A percentile compares a stretch with the other conserved stretches of the same genome.
Conservation (phyloP, 2,797 vertebrate species). For the Serranus cabrilla region DNA sequence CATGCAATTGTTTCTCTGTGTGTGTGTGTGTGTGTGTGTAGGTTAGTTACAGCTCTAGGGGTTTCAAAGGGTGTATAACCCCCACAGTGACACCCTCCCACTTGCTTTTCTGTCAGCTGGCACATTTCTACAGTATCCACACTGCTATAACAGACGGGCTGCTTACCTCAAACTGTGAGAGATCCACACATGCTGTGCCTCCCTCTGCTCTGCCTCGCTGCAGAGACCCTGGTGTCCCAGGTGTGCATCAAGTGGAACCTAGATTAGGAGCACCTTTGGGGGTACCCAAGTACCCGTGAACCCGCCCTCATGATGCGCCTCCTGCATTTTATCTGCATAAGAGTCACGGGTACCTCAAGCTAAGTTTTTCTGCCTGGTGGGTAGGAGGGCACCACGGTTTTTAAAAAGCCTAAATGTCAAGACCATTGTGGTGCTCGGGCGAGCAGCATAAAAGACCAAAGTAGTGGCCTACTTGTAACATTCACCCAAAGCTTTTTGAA, state of each 20-base stretch:
- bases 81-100: conserved; percentile 53
- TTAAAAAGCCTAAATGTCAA: conserved; percentile 39
- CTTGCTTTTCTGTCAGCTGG: conserved; percentile 54
- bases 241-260: conserved; percentile 48
- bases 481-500: conserved; percentile 32
- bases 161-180: conserved; percentile 61
- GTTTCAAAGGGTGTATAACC: conserved; percentile 56
- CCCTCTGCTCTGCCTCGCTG: conserved; percentile 46
- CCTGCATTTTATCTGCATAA: conserved; percentile 53
- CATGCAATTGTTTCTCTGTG: conserved; percentile 35
- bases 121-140: conserved; percentile 49
- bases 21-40: conserved; percentile 24
- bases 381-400: neutral
- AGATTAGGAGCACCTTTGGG: conserved; percentile 43
- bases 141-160: conserved; percentile 53
- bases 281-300: conserved; percentile 14
- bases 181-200: conserved; percentile 52
- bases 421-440: conserved; percentile 4
- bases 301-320: neutral
- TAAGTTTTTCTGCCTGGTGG: neutral
- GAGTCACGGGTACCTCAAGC: conserved; percentile 13
- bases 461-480: neutral
- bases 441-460: conserved; percentile 23
- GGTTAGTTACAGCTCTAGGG: conserved; percentile 51
- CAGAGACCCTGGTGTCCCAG: conserved; percentile 43